Percentiles rank a stretch among this genome's conserved stretches.
phyloP scores from a whole-genome alignment of 2,113 vertebrate genomes.

The Chaenogobius annularis region DNA sequence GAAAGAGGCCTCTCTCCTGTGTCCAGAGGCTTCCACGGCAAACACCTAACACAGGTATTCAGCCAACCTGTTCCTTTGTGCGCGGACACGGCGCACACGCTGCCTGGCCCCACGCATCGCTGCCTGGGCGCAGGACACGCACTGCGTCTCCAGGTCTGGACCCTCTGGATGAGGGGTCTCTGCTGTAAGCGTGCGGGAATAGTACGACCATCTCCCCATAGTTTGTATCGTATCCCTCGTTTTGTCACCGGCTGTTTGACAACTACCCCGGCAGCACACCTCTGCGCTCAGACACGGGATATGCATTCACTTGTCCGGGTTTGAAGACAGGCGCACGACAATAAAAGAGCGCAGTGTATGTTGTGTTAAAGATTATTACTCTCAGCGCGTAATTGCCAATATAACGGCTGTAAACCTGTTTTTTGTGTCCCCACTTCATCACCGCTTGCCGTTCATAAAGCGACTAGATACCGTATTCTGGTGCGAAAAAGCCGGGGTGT shows the following conservation, averaged over 20 bases:
- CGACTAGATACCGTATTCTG: not conserved
- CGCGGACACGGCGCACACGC: conserved; percentile 29
- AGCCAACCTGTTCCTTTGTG: conserved; percentile 59
- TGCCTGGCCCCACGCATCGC: conserved; percentile 16
- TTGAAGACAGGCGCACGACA: not conserved
- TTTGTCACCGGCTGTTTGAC: conserved; percentile 19
- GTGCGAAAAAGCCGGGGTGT: not conserved
- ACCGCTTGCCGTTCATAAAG: not conserved
- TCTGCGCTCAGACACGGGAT: conserved; percentile 19
- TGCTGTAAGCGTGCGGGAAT: not conserved
- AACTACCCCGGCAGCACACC: conserved; percentile 46
- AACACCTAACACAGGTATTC: conserved; percentile 26
- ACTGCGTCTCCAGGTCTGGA: not conserved
- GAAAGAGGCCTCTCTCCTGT: not conserved
- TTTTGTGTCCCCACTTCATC: conserved; percentile 33
- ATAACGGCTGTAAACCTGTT: conserved; percentile 47
- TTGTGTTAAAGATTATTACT: not conserved
- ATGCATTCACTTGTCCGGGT: not conserved
- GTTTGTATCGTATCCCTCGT: not conserved
- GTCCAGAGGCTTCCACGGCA: conserved; percentile 5
- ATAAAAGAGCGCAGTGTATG: not conserved
- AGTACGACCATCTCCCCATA: not conserved
- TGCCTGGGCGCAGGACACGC: conserved; percentile 1
- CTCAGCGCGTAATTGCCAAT: conserved; percentile 10
- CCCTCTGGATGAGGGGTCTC: not conserved